phyloP scores from a whole-genome alignment of 2,888 invertebrate genomes.

The Athalia rosae region DNA sequence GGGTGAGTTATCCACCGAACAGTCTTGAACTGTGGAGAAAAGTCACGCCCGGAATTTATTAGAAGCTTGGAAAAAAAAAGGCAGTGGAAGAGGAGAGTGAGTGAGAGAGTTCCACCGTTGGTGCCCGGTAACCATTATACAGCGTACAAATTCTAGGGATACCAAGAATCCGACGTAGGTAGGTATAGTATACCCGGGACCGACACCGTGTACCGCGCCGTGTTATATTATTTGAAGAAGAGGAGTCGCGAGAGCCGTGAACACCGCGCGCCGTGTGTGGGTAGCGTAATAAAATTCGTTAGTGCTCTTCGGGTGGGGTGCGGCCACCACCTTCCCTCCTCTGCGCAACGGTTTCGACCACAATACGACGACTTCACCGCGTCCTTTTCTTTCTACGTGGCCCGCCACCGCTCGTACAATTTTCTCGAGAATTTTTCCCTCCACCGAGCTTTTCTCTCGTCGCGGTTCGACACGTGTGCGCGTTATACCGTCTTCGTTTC shows the following conservation, averaged over 20 bases:
- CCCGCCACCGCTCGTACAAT: too few species aligned
- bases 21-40: slow-evolving; percentile 23
- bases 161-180: background rate
- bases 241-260: too few species aligned
- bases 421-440: too few species aligned
- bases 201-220: background rate
- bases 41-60: slow-evolving; percentile 42
- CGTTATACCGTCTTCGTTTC: too few species aligned
- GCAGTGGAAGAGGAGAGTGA: slow-evolving; percentile 2
- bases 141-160: slow-evolving; percentile 15
- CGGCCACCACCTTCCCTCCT: background rate
- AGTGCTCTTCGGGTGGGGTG: slow-evolving; percentile 37
- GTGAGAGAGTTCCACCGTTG: background rate
- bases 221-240: too few species aligned
- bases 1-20: slow-evolving; percentile 40
- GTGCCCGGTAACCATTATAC: too few species aligned
- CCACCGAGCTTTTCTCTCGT: too few species aligned
- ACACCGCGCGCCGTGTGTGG: slow-evolving; percentile 5
- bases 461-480: too few species aligned
- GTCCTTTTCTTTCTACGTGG: background rate
- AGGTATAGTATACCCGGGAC: background rate
- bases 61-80: slow-evolving; percentile 7
- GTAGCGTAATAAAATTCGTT: slow-evolving; percentile 39
- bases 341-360: background rate
- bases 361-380: background rate